Conservation (phyloP, 2,888 invertebrate species). For the Pyrochroa serraticornis region DNA sequence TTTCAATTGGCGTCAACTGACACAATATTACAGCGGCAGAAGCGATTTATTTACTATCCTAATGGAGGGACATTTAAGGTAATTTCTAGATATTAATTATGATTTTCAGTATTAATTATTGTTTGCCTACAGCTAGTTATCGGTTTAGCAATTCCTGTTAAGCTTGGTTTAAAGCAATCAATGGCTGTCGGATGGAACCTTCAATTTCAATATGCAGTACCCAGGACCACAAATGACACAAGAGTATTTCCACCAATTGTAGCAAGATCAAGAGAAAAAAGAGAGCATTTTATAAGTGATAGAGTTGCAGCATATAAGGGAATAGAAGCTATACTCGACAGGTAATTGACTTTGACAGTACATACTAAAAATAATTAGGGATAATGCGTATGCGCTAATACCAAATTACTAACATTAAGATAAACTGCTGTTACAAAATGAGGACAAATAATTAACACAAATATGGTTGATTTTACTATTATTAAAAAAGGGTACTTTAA, state of each 20-base stretch:
- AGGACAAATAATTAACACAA: too few relatives aligned
- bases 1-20: conserved; percentile 2
- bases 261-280: conserved; percentile 38
- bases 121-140: conserved; percentile 64
- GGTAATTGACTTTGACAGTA: conserved; percentile 34
- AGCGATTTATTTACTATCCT: conserved; percentile 37
- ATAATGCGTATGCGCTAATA: too few relatives aligned
- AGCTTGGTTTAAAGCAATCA: conserved; percentile 60
- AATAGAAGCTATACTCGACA: conserved; percentile 49
- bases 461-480: too few relatives aligned
- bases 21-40: conserved; percentile 14
- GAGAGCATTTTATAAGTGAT: conserved; percentile 39
- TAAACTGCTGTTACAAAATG: too few relatives aligned
- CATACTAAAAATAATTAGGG: not conserved
- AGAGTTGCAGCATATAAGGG: conserved; percentile 48
- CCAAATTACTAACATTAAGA: too few relatives aligned
- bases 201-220: conserved; percentile 66
- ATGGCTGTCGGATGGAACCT: conserved; percentile 67
- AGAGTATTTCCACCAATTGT: conserved; percentile 48
- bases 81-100: conserved; percentile 9
- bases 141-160: conserved; percentile 65
- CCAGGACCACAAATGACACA: conserved; percentile 43
- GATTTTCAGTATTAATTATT: not conserved
- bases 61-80: conserved; percentile 49
- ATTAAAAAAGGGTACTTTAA: too few relatives aligned